Evolutionary conservation across 2,113 vertebrate species (phyloP), one percentile per base, ranked within the genome.

Genomic region (Xiphophorus maculatus): DNA sequence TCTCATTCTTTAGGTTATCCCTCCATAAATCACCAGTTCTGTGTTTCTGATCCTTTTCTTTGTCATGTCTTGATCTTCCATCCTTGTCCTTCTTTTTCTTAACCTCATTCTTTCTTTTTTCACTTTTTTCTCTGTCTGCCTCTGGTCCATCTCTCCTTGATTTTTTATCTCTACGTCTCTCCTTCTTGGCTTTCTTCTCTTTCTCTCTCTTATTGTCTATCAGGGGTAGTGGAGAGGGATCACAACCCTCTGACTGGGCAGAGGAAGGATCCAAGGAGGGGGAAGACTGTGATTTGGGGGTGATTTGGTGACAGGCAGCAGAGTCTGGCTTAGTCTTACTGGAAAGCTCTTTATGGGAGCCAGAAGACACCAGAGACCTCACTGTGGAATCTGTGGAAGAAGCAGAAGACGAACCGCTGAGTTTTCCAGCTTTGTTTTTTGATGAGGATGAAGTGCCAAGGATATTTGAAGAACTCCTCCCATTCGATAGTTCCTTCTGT

Each of bases 401-500:
- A 75, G 79, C 30, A 35, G 89, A 71, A 60, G 86, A 82, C 65
- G 83, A 81, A 61, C 58, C 64, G 71, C 67, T 84, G 25, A 87
- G 80, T 84, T 93, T 94, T 78, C 85, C 87, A 76, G 84, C 92
- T 94, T 96, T 97, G 74, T 88, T 91, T 95, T 96, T 97, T 81
- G 95, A 95, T 87, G 96, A 95, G 91, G 94, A 94, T 63, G 94
- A 90, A 67, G 95, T 93, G 80, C 95, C 94, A 89, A 94, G 95
- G 73, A 95, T 94, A 60, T 95, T 95, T 3, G 93, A 93, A 25
- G 94, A 89, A 78, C 93, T 90, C 86, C 95, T 91, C 83, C 96
- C 96, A 0, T 96, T 97, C 10, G 95, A 93, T 84, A 94, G 91
- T 54, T 94, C 86, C 93, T 96, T 97, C 84, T 88, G 85, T 94